A percentile compares a stretch with the other conserved stretches of the same genome.
Evolutionary conservation across 2,888 invertebrate species (phyloP).

Genomic region (Cosmia trapezina): DNA sequence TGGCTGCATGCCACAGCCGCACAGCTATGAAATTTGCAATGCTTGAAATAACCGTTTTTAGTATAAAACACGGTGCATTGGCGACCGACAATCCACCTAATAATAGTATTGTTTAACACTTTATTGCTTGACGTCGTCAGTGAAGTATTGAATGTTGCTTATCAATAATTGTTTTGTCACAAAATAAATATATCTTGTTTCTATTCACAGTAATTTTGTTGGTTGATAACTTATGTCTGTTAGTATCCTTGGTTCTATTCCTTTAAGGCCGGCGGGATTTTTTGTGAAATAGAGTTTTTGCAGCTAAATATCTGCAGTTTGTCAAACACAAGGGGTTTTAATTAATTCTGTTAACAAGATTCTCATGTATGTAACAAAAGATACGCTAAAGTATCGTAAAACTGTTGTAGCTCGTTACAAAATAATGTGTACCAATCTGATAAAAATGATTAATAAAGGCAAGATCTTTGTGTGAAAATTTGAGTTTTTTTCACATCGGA

Average conservation of each 20-base stretch:
- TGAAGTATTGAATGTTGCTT: constrained; percentile 25
- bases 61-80: constrained; percentile 37
- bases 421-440: constrained; percentile 50
- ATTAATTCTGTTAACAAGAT: neutral
- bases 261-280: neutral
- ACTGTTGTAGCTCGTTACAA: constrained; percentile 44
- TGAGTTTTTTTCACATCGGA: constrained; percentile 41
- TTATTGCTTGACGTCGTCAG: constrained; percentile 45
- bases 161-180: constrained; percentile 38
- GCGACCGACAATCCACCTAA: constrained; percentile 51
- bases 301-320: neutral
- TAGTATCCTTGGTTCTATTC: constrained; percentile 19
- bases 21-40: constrained; percentile 66
- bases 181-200: no score
- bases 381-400: constrained; percentile 25
- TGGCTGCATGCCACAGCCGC: constrained; percentile 58
- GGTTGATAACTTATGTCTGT: constrained; percentile 1
- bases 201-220: constrained; percentile 2
- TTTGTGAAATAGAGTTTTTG: neutral
- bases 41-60: constrained; percentile 66
- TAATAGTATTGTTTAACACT: constrained; percentile 49
- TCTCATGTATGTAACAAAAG: constrained; percentile 39
- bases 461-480: constrained; percentile 56
- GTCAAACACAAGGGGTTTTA: constrained; percentile 1
- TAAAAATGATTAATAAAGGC: constrained; percentile 39